Conservation (phyloP, 2,113 vertebrate species). For the Tor tambroides region DNA sequence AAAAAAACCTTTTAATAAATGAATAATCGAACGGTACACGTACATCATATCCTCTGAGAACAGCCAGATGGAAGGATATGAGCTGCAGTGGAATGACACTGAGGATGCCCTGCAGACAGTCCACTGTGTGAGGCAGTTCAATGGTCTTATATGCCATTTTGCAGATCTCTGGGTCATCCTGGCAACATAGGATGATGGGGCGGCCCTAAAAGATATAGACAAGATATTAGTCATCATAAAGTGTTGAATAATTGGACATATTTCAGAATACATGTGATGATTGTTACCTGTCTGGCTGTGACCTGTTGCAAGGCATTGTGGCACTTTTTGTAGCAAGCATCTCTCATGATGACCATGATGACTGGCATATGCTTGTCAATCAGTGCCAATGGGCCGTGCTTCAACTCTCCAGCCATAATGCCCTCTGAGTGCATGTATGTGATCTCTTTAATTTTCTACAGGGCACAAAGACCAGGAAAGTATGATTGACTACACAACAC, state of each 20-base stretch:
- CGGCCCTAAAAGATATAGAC: conserved; percentile 78
- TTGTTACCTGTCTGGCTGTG: conserved; percentile 87
- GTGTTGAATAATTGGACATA: neutral
- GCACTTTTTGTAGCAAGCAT: conserved; percentile 91
- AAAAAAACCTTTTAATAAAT: neutral
- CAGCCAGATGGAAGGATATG: conserved; percentile 95
- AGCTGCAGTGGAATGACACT: conserved; percentile 94
- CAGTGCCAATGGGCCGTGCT: conserved; percentile 91
- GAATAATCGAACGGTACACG: conserved; percentile 58
- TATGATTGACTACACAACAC: neutral
- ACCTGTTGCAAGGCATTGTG: conserved; percentile 95
- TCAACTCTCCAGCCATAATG: conserved; percentile 94
- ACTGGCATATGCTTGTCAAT: conserved; percentile 95
- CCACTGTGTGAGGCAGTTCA: conserved; percentile 90
- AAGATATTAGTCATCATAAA: neutral
- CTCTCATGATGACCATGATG: conserved; percentile 97
- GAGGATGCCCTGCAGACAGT: conserved; percentile 94
- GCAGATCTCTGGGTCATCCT: conserved; percentile 85
- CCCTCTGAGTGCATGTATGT: conserved; percentile 99
- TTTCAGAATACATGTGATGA: neutral
- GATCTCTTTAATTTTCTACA: conserved; percentile 98
- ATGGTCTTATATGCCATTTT: conserved; percentile 89
- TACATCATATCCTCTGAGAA: conserved; percentile 93
- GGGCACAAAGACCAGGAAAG: conserved; percentile 6
- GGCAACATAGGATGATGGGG: conserved; percentile 92